Percentiles rank a stretch among this genome's conserved stretches.
Conservation (phyloP, 2,797 vertebrate species). For the Hephaestus fuliginosus region DNA sequence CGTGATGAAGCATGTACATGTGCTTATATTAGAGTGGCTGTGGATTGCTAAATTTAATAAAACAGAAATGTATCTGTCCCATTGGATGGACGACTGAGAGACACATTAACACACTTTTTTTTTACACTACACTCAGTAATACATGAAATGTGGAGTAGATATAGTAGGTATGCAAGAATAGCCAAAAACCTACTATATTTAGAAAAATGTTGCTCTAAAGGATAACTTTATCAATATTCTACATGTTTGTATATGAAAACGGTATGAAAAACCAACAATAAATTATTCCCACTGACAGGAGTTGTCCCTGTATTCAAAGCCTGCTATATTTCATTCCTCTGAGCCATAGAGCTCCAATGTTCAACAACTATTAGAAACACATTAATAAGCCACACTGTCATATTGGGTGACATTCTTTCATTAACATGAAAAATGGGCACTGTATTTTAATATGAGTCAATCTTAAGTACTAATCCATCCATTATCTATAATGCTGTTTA, state of each 20-base stretch:
- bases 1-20: background rate
- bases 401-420: conserved; percentile 1
- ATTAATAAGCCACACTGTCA: conserved; percentile 3
- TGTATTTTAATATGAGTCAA: conserved; percentile 2
- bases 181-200: background rate
- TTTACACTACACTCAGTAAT: background rate
- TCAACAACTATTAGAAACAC: background rate
- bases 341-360: too few species aligned
- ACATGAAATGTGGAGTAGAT: background rate
- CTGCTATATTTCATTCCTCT: background rate
- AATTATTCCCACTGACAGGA: background rate
- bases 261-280: background rate
- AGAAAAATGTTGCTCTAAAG: background rate
- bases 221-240: background rate
- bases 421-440: conserved; percentile 6
- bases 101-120: too few species aligned
- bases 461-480: background rate
- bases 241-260: background rate
- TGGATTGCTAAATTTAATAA: background rate
- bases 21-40: background rate
- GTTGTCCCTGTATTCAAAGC: background rate
- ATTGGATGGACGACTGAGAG: background rate
- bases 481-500: background rate
- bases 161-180: too few species aligned
- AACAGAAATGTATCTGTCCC: background rate